Evolutionary conservation across 2,888 invertebrate genomes (phyloP).

Genomic region (Archips xylosteana): DNA sequence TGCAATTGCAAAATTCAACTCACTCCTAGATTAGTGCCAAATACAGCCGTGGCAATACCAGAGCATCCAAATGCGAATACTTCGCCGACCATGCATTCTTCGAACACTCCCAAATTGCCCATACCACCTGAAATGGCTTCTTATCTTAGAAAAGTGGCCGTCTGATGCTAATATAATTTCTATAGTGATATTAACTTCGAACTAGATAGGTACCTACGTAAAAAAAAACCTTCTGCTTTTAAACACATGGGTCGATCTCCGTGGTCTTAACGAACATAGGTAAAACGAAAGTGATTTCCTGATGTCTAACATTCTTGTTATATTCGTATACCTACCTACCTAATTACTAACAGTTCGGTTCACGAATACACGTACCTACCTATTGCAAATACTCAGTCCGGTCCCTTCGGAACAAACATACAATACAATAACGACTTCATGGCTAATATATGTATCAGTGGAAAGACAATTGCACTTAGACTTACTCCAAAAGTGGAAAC

Average conservation of each 20-base stretch:
- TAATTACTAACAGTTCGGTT: no score
- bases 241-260: no score
- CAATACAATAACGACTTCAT: neutral
- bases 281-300: no score
- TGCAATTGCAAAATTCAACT: conserved; percentile 11
- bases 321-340: no score
- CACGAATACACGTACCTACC: no score
- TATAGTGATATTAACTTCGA: neutral
- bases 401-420: no score
- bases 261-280: no score
- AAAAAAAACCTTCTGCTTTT: no score
- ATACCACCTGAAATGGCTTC: conserved; percentile 61
- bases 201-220: no score
- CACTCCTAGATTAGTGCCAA: conserved; percentile 25
- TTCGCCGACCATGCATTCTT: conserved; percentile 80
- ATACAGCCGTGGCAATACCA: conserved; percentile 64
- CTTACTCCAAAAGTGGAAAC: neutral
- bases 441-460: neutral
- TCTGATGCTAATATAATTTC: neutral
- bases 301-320: no score
- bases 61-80: conserved; percentile 86
- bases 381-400: no score
- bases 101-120: conserved; percentile 72
- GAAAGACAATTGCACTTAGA: neutral
- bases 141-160: neutral